A percentile compares a stretch with the other conserved stretches of the same genome.
Evolutionary conservation across 1,140 invertebrate genomes (phyloP).

Genomic region (Nephotettix cincticeps): DNA sequence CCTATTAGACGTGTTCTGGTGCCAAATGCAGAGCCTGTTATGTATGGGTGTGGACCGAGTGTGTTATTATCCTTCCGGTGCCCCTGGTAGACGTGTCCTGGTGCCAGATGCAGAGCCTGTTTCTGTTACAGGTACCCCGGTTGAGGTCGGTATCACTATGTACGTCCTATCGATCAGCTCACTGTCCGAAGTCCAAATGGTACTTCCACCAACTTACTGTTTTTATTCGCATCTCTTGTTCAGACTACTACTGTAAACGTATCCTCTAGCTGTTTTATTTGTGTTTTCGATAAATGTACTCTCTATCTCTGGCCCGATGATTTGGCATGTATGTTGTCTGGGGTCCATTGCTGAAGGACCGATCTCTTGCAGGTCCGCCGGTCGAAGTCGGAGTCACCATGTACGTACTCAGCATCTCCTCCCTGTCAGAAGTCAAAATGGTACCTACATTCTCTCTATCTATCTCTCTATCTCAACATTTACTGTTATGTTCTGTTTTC

Average conservation of each 20-base stretch:
- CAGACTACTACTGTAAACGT: background rate
- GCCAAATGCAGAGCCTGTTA: no score
- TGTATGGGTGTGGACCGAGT: no score
- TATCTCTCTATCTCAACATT: slow-evolving; percentile 27
- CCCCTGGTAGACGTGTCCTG: no score
- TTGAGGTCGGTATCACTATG: slow-evolving; percentile 96
- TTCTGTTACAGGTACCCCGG: slow-evolving; percentile 82
- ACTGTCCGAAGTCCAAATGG: slow-evolving; percentile 98
- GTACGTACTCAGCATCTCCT: slow-evolving; percentile 98
- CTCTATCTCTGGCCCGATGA: background rate
- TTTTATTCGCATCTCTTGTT: slow-evolving; percentile 14
- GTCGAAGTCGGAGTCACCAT: slow-evolving; percentile 96
- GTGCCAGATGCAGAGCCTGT: background rate
- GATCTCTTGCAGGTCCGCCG: slow-evolving; percentile 79
- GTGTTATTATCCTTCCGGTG: no score
- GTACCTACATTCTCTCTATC: slow-evolving; percentile 56
- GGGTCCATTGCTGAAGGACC: slow-evolving; percentile 16
- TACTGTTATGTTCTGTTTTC: slow-evolving; percentile 11
- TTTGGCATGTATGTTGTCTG: slow-evolving; percentile 16
- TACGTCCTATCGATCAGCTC: slow-evolving; percentile 98
- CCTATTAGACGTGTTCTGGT: no score
- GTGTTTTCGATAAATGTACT: slow-evolving; percentile 15
- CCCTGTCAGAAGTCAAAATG: slow-evolving; percentile 99
- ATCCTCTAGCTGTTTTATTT: slow-evolving; percentile 8
- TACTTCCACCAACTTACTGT: slow-evolving; percentile 52